Evolutionary conservation across 2,888 invertebrate species (phyloP).

Genomic region (Bellardia pandia): DNA sequence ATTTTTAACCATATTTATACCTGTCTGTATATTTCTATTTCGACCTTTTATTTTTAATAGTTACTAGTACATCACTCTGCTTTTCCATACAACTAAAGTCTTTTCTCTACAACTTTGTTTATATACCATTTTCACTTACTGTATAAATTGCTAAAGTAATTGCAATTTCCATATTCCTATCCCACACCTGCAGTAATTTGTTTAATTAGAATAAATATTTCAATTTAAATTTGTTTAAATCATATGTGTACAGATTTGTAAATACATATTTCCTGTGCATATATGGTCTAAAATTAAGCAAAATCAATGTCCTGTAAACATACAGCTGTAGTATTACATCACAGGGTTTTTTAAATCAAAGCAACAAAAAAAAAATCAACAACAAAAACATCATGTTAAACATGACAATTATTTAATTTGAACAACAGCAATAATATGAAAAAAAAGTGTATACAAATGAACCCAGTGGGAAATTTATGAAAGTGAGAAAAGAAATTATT

Average conservation of each 20-base stretch:
- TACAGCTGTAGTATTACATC: background rate
- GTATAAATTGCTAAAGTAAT: too few species aligned
- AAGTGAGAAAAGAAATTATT: background rate
- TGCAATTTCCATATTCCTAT: too few species aligned
- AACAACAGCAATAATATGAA: background rate
- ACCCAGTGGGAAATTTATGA: constrained; percentile 9
- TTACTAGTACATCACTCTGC: too few species aligned
- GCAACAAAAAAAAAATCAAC: background rate
- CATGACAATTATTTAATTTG: constrained; percentile 64
- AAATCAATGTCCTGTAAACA: constrained; percentile 12
- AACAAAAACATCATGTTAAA: constrained; percentile 60
- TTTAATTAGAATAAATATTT: too few species aligned
- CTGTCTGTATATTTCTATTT: too few species aligned
- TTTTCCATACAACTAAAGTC: too few species aligned
- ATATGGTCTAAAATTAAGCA: background rate
- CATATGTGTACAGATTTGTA: background rate
- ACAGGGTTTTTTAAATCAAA: constrained; percentile 4
- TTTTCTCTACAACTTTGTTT: too few species aligned
- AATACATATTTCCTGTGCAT: background rate
- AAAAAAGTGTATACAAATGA: background rate
- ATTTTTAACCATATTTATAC: too few species aligned
- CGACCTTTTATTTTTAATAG: too few species aligned
- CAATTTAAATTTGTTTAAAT: too few species aligned
- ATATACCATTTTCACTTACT: too few species aligned
- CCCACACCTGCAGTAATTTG: too few species aligned